Conservation (phyloP, 64 coral and sea anemone species). For the Platygyra sinensis region DNA sequence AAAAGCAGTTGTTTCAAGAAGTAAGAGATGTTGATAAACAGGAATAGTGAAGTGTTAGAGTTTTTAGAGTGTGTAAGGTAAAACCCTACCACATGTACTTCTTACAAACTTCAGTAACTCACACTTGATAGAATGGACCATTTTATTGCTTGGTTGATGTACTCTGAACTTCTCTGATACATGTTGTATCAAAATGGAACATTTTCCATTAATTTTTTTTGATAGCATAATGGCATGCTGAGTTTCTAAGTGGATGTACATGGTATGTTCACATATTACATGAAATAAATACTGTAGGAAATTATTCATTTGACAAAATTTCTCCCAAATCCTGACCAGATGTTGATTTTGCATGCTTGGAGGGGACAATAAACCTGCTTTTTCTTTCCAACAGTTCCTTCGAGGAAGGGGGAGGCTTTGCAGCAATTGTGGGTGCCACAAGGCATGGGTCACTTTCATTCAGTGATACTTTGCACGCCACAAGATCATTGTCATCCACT, state of each 20-base stretch:
- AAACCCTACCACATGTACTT: constrained; percentile 9
- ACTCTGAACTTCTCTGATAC: not conserved
- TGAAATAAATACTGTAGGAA: too few species aligned
- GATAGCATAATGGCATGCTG: too few species aligned
- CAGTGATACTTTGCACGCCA: not conserved
- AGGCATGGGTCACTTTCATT: not conserved
- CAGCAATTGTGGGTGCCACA: not conserved
- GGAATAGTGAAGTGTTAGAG: too few species aligned
- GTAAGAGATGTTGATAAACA: too few species aligned
- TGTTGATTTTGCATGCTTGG: too few species aligned
- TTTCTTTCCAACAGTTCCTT: not conserved
- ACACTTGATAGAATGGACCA: not conserved
- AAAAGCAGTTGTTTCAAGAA: too few species aligned
- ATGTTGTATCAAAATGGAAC: too few species aligned
- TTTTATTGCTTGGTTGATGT: not conserved
- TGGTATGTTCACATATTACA: too few species aligned
- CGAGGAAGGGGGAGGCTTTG: constrained; percentile 5
- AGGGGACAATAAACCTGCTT: not conserved
- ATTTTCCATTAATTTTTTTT: too few species aligned
- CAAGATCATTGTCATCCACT: not conserved
- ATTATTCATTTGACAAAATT: too few species aligned
- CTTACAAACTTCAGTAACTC: not conserved
- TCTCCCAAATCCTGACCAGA: too few species aligned
- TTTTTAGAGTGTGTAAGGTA: not conserved
- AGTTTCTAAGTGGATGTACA: too few species aligned